Percentiles rank a stretch among this genome's conserved stretches.
These are phyloP conservation scores for Cinclus cinclus DNA, from an alignment of 2,113 vertebrate genomes.

Conservation along the genomic window DNA sequence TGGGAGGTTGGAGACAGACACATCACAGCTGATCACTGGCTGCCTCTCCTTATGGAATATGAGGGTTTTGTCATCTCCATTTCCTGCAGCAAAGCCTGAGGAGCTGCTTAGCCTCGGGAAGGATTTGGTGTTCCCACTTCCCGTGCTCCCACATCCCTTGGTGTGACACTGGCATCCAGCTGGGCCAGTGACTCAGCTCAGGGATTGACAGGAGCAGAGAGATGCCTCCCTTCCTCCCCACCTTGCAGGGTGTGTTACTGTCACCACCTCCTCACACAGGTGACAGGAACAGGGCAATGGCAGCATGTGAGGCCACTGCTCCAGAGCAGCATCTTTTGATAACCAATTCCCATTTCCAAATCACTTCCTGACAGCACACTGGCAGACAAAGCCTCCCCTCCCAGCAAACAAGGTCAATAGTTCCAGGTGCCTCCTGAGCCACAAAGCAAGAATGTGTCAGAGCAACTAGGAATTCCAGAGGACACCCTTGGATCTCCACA, in stretches of 20 bases:
- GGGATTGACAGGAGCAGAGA: neutral
- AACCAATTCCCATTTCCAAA: neutral
- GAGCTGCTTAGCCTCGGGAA: rapidly evolving
- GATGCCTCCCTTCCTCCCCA: neutral
- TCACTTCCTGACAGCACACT: slow-evolving; percentile 10
- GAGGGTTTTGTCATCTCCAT: neutral
- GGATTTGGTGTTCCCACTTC: neutral
- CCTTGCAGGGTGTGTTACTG: neutral
- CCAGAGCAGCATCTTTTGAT: neutral
- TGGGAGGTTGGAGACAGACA: neutral
- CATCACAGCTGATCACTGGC: neutral
- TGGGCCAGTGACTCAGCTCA: neutral
- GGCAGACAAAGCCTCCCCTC: neutral
- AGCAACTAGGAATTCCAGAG: neutral
- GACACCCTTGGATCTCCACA: neutral
- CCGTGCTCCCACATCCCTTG: neutral
- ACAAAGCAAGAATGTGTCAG: neutral
- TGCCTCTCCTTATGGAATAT: neutral
- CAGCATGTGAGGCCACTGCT: neutral
- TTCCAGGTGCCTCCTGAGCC: neutral
- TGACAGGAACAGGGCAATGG: neutral
- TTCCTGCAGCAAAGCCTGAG: neutral
- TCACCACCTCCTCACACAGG: neutral
- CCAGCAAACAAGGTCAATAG: neutral
- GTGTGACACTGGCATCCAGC: neutral